Base-by-base conservation (phyloP, 2,113 vertebrate genomes). In the Siphamia tubifer region DNA sequence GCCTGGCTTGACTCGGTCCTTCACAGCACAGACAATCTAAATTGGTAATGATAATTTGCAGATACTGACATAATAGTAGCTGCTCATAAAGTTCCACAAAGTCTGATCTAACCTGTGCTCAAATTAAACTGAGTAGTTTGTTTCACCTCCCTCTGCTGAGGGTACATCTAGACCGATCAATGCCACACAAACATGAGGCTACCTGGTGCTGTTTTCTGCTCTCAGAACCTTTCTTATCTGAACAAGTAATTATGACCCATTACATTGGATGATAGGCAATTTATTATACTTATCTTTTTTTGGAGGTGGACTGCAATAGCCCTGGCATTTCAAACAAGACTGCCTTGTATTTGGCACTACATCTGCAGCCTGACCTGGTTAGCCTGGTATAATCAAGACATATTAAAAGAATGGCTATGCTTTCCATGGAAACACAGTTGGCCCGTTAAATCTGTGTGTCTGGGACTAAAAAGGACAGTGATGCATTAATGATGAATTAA, bases 231-330 rank as follows among this genome's bases (percentile, higher is more conserved):
- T 36, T 74, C 42, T 63, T 71, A 83, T 86, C 77, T 76, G 34
- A 72, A 55, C 61, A 68, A 87, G 83, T 86, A 74, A 88, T 89
- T 88, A 87, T 74, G 77, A 79, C 45, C 48, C 52, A 85, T 84
- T 83, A 80, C 65, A 71, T 70, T 61, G 54, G 74, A 69, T 58
- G 43, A 78, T 48, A 82, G 77, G 72, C 71, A 77, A 87, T 89
- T 87, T 86, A 54, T 80, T 61, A 57, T 79, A 71, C 73, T 74
- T 82, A 62, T 55, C 67, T 45, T 32, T 75, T 82, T 30, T 72
- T 62, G 32, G 36, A 64, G 44, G 65, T 45, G 38, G 34, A 47
- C 53, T 45, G 51, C 61, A 79, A 44, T 65, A 39, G 36, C 17
- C 45, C 32, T 68, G 38, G 57, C 56, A 70, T 75, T 74, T 82